A percentile compares a stretch with the other conserved stretches of the same genome.
Conservation (phyloP, 2,797 vertebrate genomes). For the Sebastes diploproa region DNA sequence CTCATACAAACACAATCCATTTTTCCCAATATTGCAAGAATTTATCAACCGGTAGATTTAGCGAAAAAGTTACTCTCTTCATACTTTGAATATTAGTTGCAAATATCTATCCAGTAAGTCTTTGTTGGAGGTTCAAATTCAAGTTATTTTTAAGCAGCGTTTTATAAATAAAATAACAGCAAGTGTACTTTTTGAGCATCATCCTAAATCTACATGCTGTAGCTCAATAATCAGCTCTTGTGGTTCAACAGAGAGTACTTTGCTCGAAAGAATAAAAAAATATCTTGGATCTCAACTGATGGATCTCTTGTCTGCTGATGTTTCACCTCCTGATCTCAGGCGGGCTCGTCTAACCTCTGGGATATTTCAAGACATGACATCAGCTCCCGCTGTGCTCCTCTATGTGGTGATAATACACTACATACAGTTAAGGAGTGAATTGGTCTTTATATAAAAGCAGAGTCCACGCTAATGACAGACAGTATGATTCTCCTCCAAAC, state of each 20-base stretch:
- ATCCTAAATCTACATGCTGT: neutral
- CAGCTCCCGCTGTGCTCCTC: constrained; percentile 5
- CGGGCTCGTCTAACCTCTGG: neutral
- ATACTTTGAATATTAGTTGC: too few relatives aligned
- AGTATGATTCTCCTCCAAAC: constrained; percentile 21
- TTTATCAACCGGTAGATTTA: neutral
- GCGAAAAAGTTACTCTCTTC: neutral
- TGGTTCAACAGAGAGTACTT: neutral
- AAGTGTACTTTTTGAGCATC: neutral
- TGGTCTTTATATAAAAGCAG: constrained; percentile 5
- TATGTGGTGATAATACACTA: constrained; percentile 2
- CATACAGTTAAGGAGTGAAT: constrained; percentile 11
- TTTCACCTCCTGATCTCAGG: neutral
- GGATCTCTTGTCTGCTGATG: neutral
- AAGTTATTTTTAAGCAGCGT: neutral
- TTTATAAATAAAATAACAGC: neutral
- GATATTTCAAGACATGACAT: constrained; percentile 40
- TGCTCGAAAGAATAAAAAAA: neutral
- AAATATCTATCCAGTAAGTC: too few relatives aligned
- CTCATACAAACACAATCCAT: neutral
- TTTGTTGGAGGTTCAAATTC: too few relatives aligned
- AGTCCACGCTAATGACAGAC: constrained; percentile 41
- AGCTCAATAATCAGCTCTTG: neutral
- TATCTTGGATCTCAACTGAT: neutral
- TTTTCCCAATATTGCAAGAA: neutral